phyloP scores from a whole-genome alignment of 2,888 invertebrate genomes.

The Tholera decimalis region DNA sequence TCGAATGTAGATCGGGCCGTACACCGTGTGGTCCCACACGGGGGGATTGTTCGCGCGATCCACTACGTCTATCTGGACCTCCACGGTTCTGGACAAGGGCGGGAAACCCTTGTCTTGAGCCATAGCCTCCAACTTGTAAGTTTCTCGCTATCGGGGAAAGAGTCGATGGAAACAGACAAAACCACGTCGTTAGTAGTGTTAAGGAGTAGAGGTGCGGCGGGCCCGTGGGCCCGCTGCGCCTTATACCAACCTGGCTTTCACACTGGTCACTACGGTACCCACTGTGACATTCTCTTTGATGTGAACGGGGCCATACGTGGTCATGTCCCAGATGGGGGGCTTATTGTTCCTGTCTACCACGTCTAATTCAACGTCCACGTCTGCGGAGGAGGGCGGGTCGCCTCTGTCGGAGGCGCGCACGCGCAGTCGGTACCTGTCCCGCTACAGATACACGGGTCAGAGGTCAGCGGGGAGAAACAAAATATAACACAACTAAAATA shows the following conservation, averaged over 20 bases:
- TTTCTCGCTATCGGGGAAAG: conserved; percentile 96
- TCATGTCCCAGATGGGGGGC: conserved; percentile 99
- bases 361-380: conserved; percentile 99
- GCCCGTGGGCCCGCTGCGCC: conserved; percentile 89
- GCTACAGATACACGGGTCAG: conserved; percentile 96
- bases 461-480: conserved; percentile 93
- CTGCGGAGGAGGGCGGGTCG: conserved; percentile 97
- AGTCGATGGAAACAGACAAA: conserved; percentile 93
- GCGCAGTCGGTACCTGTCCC: conserved; percentile 98
- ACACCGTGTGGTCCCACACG: conserved; percentile 98
- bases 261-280: conserved; percentile 99
- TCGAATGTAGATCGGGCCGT: conserved; percentile 99
- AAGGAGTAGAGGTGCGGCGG: conserved; percentile 89
- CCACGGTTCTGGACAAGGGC: conserved; percentile 98
- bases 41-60: conserved; percentile 99
- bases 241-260: conserved; percentile 99
- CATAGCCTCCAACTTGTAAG: conserved; percentile 99
- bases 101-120: conserved; percentile 99
- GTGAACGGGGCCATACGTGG: conserved; percentile 99
- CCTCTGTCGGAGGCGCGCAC: conserved; percentile 99
- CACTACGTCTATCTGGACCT: conserved; percentile 99
- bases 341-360: conserved; percentile 99
- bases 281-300: conserved; percentile 99
- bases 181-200: conserved; percentile 93
- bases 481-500: conserved; percentile 92